Base-by-base conservation (phyloP, 2,113 vertebrate genomes). In the Orthonyx spaldingii region DNA sequence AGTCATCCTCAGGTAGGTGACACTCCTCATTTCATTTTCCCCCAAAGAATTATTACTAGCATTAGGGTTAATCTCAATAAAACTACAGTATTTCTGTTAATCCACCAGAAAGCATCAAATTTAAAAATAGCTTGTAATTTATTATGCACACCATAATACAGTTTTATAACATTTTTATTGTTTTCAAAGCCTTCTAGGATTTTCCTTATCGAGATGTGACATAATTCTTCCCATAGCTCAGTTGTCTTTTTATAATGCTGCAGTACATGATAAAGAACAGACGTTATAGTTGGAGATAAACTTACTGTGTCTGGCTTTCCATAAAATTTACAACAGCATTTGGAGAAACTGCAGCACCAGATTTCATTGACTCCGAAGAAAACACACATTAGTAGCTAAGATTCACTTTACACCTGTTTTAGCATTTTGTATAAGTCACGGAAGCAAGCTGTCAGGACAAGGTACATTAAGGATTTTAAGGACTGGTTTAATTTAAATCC, bases 101-200 rank as follows among this genome's bases (percentile, higher is more conserved):
- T 89, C 65, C 59, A 53, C 1, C 60, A 92, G 66, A 83, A 92
- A 78, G n/a, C 42, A 86, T 78, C 16, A 9, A 55, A 59, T 76
- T 68, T 95, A 47, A 88, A 97, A 95, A 95, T 65, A 93, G 13
- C 49, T 70, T 78, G 23, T 82, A 50, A 94, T 95, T 94, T 96
- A 65, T 88, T 69, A 66, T 35, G 61, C 63, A 66, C 56, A 63
- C 28, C n/a, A 32, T 88, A 86, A 72, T 53, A 60, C 13, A 87
- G 32, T 50, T 95, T 79, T 91, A 28, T 26, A 85, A 77, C n/a
- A 53, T 66, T 76, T 69, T 84, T 91, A 68, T 97, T 87, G 30
- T 85, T 93, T 92, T 93, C 41, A 59, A 96, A 95, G 42, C 92
- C 77, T 92, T 87, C 65, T 87, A 93, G 79, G 42, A 75, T 90